Percentiles rank a stretch among this genome's conserved stretches.
phyloP scores from a whole-genome alignment of 1,140 invertebrate species.

The Caenorhabditis briggsae region DNA sequence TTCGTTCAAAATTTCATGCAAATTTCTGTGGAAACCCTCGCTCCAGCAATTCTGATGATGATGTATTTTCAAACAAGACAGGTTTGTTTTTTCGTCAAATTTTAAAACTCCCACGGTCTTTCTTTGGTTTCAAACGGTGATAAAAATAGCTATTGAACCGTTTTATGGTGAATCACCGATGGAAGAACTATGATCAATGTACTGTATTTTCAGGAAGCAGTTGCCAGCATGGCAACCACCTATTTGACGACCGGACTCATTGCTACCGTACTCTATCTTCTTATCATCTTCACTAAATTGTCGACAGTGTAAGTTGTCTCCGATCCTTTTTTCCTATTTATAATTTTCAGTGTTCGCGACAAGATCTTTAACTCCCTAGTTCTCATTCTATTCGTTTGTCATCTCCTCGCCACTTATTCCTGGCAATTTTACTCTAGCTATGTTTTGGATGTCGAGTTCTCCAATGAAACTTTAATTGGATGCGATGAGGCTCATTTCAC shows the following conservation, averaged over 20 bases:
- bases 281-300: slow-evolving; percentile 48
- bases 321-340: too few species aligned
- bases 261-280: slow-evolving; percentile 14
- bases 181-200: background rate
- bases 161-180: slow-evolving; percentile 3
- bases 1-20: slow-evolving; percentile 53
- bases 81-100: background rate
- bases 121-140: background rate
- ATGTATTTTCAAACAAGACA: slow-evolving; percentile 55
- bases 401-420: slow-evolving; percentile 24
- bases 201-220: slow-evolving; percentile 27
- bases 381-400: slow-evolving; percentile 6
- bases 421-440: slow-evolving; percentile 9
- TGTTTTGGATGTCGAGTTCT: slow-evolving; percentile 3
- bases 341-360: slow-evolving; percentile 39
- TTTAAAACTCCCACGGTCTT: background rate
- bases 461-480: slow-evolving; percentile 20
- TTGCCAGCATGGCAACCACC: slow-evolving; percentile 46
- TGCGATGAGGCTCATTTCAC: slow-evolving; percentile 34
- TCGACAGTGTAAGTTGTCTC: slow-evolving; percentile 26
- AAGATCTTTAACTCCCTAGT: slow-evolving; percentile 36
- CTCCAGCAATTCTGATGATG: slow-evolving; percentile 42
- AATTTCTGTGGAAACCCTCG: slow-evolving; percentile 27
- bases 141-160: background rate
- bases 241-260: slow-evolving; percentile 35